Conservation (phyloP, 2,797 vertebrate genomes). For the Eleutherodactylus coqui region DNA sequence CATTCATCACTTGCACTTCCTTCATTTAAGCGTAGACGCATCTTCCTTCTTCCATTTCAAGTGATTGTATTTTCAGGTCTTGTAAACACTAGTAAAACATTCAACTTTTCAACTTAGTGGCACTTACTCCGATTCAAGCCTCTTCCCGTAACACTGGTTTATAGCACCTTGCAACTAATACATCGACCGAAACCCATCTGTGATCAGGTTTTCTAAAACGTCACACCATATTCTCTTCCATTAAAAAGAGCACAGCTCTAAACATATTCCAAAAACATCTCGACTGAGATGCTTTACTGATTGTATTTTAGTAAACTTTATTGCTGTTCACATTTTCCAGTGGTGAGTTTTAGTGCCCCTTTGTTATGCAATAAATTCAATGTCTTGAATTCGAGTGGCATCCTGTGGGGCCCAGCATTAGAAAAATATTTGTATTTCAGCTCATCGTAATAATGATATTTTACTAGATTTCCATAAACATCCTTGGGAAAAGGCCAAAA, state of each 20-base stretch:
- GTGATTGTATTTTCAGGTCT: constrained; percentile 71
- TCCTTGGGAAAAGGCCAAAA: constrained; percentile 91
- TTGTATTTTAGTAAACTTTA: constrained; percentile 71
- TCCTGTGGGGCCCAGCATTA: constrained; percentile 83
- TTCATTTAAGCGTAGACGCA: background rate
- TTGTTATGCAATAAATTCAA: constrained; percentile 82
- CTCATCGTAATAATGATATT: constrained; percentile 89
- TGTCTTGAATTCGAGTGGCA: constrained; percentile 88
- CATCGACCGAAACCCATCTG: constrained; percentile 70
- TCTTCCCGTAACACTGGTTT: constrained; percentile 65
- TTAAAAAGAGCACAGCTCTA: constrained; percentile 49
- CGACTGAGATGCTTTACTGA: constrained; percentile 55
- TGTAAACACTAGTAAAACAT: constrained; percentile 82
- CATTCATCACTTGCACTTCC: constrained; percentile 26
- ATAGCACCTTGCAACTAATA: constrained; percentile 77
- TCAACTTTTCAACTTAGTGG: constrained; percentile 77
- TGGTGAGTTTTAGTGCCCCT: constrained; percentile 87
- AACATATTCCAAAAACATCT: constrained; percentile 46
- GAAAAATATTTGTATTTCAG: constrained; percentile 89
- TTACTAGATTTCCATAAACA: constrained; percentile 80
- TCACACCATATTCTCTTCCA: constrained; percentile 27
- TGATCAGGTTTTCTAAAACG: constrained; percentile 61
- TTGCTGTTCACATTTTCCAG: constrained; percentile 80
- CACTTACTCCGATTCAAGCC: constrained; percentile 77
- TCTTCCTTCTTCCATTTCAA: constrained; percentile 64